A percentile compares a stretch with the other conserved stretches of the same genome.
Evolutionary conservation across 2,113 vertebrate species (phyloP).

Genomic region (Benitochromis conjunctus): DNA sequence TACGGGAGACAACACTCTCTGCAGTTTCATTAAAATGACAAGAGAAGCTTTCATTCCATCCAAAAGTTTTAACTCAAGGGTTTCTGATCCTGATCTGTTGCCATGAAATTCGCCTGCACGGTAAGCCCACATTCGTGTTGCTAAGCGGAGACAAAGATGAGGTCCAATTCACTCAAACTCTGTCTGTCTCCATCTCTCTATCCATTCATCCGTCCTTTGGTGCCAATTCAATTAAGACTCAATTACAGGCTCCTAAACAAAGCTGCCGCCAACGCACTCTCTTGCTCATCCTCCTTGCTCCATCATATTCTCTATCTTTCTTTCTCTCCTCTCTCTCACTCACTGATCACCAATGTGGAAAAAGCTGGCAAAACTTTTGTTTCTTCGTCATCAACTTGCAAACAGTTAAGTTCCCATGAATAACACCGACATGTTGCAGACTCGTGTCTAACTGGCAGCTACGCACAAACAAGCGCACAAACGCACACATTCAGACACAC

Average conservation of each 20-base stretch:
- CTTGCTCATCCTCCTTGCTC: not conserved
- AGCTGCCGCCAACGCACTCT: constrained; percentile 40
- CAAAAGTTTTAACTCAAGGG: constrained; percentile 50
- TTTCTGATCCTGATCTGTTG: constrained; percentile 40
- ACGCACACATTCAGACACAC: not conserved
- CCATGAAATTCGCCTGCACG: constrained; percentile 34
- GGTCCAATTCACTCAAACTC: constrained; percentile 51
- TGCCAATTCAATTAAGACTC: constrained; percentile 84
- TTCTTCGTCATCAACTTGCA: constrained; percentile 27
- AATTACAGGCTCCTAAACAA: constrained; percentile 78
- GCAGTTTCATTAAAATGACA: constrained; percentile 56
- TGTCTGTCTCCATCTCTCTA: constrained; percentile 44
- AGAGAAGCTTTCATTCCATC: constrained; percentile 36
- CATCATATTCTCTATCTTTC: not conserved
- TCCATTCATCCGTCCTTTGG: constrained; percentile 65
- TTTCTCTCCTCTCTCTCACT: not conserved
- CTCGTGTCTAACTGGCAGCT: not conserved
- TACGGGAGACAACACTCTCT: constrained; percentile 4
- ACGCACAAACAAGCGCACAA: not conserved
- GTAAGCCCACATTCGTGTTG: constrained; percentile 19
- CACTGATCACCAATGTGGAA: not conserved
- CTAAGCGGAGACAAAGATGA: constrained; percentile 53
- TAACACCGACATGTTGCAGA: constrained; percentile 30
- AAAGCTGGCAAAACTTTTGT: constrained; percentile 34
- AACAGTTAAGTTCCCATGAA: constrained; percentile 29